Evolutionary conservation across 2,797 vertebrate species (phyloP).

Genomic region (Pangasius krempfi): DNA sequence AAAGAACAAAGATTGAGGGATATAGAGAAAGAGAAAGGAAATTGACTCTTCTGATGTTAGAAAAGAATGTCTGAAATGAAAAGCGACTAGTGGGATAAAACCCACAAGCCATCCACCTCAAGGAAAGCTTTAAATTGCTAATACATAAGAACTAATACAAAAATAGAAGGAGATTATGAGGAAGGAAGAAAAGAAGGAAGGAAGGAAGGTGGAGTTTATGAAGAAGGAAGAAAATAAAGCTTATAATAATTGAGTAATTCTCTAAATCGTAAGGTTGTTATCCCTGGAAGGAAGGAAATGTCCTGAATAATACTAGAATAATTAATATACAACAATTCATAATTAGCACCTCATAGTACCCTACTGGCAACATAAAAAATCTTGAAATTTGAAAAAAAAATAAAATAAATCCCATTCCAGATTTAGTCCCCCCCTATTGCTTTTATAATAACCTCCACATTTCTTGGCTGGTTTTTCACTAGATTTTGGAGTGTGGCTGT

Average conservation of each 20-base stretch:
- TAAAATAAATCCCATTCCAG: conserved; percentile 2
- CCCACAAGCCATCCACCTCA: not conserved
- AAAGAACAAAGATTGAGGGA: not conserved
- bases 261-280: not conserved
- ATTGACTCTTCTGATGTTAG: not conserved
- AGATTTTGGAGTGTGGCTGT: no score
- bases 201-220: not conserved
- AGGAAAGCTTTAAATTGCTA: not conserved
- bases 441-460: no score
- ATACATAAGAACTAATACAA: not conserved
- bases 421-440: no score
- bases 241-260: not conserved
- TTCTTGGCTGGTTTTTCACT: no score
- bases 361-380: not conserved
- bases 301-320: not conserved
- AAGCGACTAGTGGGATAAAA: not conserved
- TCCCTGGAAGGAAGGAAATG: not conserved
- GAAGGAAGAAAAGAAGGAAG: not conserved
- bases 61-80: not conserved
- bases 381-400: not conserved
- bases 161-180: not conserved
- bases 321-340: conserved; percentile 1
- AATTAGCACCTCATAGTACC: not conserved
- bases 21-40: not conserved
- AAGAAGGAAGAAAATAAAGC: not conserved